Evolutionary conservation across 2,888 invertebrate genomes (phyloP), one percentile per base, ranked within the genome.

Genomic region (Papilio gigon): DNA sequence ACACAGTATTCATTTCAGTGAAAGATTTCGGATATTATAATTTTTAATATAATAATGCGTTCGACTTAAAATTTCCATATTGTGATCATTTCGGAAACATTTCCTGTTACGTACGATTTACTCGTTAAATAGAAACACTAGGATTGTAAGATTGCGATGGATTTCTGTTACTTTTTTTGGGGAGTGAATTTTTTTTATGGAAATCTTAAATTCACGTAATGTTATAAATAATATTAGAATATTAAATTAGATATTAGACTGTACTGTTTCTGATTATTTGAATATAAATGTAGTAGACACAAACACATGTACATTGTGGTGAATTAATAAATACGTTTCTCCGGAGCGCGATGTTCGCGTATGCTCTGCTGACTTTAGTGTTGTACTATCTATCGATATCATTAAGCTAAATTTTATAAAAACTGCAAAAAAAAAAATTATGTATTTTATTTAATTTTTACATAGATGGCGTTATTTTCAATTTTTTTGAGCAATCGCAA

Each of bases 311-410:
- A 53, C n/a, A 35, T 37, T 25, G 42, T 22, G 37, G 30, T 5
- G 27, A 20, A 20, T 40, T 35, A 25, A 61, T 61, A 40, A 61
- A 62, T 30, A 68, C 75, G 78, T 81, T 81, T 80, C 81, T 77
- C 81, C 76, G 74, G 74, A 70, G 63, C 47, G 67, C 71, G 61
- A 65, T 70, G 73, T 71, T 70, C 63, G 70, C 67, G 64, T 73
- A 80, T 77, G 81, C 77, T 79, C 75, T 74, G 73, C 71, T 77
- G 78, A 71, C 61, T 73, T 60, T 71, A 75, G 78, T 73, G 77
- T 71, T 72, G 76, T 71, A n/a, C 42, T 1, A 14, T 12, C 4
- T 67, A 42, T 67, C 53, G 44, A 63, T 67, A 58, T 63, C 60
- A 30, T 27, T 60, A n/a, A 17, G 53, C 25, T 44, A 33, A 65